Base-by-base conservation (phyloP, 1,140 invertebrate genomes). In the Hycleus cichorii region DNA sequence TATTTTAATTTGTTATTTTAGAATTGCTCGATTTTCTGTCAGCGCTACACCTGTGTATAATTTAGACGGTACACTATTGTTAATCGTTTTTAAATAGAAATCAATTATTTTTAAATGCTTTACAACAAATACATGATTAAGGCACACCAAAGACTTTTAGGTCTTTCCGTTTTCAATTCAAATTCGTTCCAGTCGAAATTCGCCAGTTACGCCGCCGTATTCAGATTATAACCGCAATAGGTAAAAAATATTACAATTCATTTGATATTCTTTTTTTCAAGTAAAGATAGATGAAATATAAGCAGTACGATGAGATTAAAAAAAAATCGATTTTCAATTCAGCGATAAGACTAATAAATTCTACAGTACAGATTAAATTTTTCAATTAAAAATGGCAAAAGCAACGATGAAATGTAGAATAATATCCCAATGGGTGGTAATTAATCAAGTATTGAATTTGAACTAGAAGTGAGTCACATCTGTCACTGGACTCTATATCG, bases 401-500 rank as follows among this genome's bases (percentile, higher is more conserved):
- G 32, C 32, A 24, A 10, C n/a, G 32, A 40, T 51, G 38, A 51
- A 51, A 32, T 39, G 44, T 25, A 47, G 44, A 39, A 59, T 63
- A 63, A 63, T 59, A 50, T 50, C 49, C 43, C 51, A 62, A 49
- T 53, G 48, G 49, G 57, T 56, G 50, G 57, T 58, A 58, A 63
- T 63, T 63, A 63, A 63, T 63, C 53, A 57, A 57, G 58, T 63
- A 45, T 56, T 59, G 45, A 44, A 51, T 53, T 59, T 57, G 61
- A 63, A 52, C 49, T 43, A 32, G 32, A 32, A 60, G 47, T 50
- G 60, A 63, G 60, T 58, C 61, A 58, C 61, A 63, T 63, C 61
- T 63, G 61, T 63, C 61, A 63, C 32, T 53, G 39, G 58, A 59
- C 61, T 63, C 59, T 59, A 60, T 63, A 60, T 63, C 49, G 58